These are phyloP conservation scores for Drosophila rufa DNA, from an alignment of 1,140 invertebrate species.

Conservation along the genomic window DNA sequence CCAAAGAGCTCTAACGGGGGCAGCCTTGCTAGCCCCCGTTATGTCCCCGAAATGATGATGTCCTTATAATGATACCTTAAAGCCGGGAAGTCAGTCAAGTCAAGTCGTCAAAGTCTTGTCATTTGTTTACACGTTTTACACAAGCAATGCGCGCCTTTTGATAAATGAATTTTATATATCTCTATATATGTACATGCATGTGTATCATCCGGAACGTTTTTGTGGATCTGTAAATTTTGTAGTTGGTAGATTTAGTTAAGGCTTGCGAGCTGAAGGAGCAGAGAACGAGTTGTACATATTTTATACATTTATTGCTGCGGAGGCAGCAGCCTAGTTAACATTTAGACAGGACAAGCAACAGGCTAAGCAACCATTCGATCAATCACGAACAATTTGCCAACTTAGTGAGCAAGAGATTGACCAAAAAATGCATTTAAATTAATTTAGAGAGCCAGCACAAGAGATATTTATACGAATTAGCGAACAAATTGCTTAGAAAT, in stretches of 20 bases:
- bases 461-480: conserved; percentile 29
- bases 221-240: conserved; percentile 78
- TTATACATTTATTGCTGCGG: conserved; percentile 61
- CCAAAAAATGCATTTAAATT: conserved; percentile 76
- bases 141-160: conserved; percentile 62
- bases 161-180: conserved; percentile 52
- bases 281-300: conserved; percentile 72
- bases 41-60: conserved; percentile 55
- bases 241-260: conserved; percentile 76
- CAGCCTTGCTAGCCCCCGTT: conserved; percentile 51
- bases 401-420: conserved; percentile 65
- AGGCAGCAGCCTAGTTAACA: conserved; percentile 76
- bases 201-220: conserved; percentile 29
- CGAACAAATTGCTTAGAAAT: conserved; percentile 53
- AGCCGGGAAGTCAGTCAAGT: conserved; percentile 21
- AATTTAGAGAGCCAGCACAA: conserved; percentile 52
- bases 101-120: conserved; percentile 35
- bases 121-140: conserved; percentile 61
- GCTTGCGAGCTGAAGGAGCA: conserved; percentile 22
- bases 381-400: conserved; percentile 63
- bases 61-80: conserved; percentile 53
- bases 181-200: conserved; percentile 36
- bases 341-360: conserved; percentile 38
- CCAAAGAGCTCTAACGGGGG: conserved; percentile 70
- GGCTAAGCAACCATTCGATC: conserved; percentile 25